phyloP scores from a whole-genome alignment of 2,113 vertebrate species.

The Labrus mixtus region DNA sequence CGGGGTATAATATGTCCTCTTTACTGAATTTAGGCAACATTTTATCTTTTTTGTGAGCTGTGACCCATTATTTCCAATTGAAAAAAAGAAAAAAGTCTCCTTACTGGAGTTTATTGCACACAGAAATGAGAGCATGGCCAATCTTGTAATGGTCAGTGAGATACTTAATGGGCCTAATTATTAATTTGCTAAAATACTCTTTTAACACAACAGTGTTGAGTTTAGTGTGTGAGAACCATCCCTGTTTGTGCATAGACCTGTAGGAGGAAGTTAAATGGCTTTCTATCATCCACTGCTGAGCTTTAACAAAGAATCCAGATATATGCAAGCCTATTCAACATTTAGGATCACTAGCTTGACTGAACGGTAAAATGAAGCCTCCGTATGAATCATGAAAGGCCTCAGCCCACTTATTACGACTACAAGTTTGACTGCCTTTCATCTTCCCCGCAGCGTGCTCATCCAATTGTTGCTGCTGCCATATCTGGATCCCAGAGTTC shows the following conservation, averaged over 20 bases:
- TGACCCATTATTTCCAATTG: no score
- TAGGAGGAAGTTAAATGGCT: conserved; percentile 51
- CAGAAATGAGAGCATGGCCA: neutral
- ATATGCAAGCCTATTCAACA: conserved; percentile 46
- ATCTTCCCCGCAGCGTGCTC: conserved; percentile 56
- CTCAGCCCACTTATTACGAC: conserved; percentile 69
- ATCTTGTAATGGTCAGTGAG: neutral
- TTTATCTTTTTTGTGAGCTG: no score
- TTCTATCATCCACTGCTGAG: conserved; percentile 48
- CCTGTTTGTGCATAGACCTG: conserved; percentile 13
- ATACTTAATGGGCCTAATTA: neutral
- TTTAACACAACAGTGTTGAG: neutral
- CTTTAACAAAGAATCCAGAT: conserved; percentile 53
- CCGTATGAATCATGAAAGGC: conserved; percentile 64
- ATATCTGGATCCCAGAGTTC: conserved; percentile 63
- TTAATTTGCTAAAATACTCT: neutral
- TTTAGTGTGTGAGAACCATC: neutral
- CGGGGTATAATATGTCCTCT: no score
- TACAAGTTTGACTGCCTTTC: conserved; percentile 71
- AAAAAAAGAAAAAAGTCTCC: no score
- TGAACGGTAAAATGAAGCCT: conserved; percentile 59
- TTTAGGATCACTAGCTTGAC: conserved; percentile 62
- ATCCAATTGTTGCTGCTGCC: conserved; percentile 68
- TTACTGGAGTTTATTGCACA: no score
- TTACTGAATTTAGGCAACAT: no score